phyloP scores from a whole-genome alignment of 2,888 invertebrate species.

The Leptopilina syphax region DNA sequence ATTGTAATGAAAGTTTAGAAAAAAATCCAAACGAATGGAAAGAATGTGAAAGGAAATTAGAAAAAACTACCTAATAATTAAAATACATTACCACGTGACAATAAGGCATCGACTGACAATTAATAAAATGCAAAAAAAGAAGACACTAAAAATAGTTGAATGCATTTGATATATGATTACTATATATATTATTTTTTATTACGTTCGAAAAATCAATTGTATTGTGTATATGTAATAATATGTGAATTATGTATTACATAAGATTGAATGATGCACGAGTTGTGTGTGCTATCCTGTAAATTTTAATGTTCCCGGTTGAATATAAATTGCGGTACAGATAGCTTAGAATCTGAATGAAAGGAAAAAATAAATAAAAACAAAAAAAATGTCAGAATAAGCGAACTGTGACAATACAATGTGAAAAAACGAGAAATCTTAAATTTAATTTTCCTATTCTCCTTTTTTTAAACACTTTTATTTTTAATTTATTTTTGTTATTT shows the following conservation, averaged over 20 bases:
- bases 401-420: conserved; percentile 68
- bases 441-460: background rate
- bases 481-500: no score
- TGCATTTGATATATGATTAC: conserved; percentile 37
- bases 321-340: conserved; percentile 57
- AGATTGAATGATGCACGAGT: conserved; percentile 29
- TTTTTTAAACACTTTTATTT: background rate
- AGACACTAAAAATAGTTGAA: conserved; percentile 41
- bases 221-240: conserved; percentile 28
- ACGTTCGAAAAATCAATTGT: conserved; percentile 22
- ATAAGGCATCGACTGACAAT: conserved; percentile 63
- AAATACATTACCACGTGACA: conserved; percentile 59
- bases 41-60: background rate
- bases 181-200: conserved; percentile 27
- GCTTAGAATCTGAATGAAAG: conserved; percentile 70
- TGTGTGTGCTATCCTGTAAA: conserved; percentile 39
- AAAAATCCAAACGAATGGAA: background rate
- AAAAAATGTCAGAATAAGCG: conserved; percentile 56
- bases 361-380: conserved; percentile 50
- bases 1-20: conserved; percentile 1
- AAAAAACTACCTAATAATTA: background rate
- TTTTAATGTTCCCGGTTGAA: conserved; percentile 30
- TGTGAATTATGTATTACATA: conserved; percentile 31
- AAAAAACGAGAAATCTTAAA: background rate
- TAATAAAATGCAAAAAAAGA: conserved; percentile 44